These are phyloP conservation scores for Callocephalon fimbriatum DNA, from an alignment of 2,113 vertebrate species.

Conservation along the genomic window DNA sequence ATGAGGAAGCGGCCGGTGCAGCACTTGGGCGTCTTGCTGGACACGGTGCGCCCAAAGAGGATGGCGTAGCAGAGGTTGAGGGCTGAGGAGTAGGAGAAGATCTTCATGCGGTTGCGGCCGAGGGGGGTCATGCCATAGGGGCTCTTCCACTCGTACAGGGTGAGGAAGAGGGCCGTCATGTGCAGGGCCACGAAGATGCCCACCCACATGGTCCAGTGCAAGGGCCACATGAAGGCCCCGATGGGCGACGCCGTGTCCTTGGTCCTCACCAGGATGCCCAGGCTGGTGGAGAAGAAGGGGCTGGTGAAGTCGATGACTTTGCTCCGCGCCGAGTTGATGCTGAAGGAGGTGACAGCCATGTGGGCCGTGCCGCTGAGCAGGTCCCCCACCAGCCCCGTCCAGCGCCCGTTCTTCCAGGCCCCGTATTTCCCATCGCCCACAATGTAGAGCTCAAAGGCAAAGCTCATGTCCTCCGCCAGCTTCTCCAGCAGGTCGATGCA, in stretches of 20 bases:
- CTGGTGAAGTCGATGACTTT: constrained; percentile 96
- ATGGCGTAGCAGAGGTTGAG: constrained; percentile 98
- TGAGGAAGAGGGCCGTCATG: constrained; percentile 92
- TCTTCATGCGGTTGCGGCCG: constrained; percentile 87
- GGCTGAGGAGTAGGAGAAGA: constrained; percentile 97
- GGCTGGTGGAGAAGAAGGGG: constrained; percentile 97
- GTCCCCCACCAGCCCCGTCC: constrained; percentile 94
- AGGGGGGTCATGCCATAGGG: constrained; percentile 95
- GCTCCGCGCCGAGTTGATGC: constrained; percentile 93
- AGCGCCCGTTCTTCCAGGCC: constrained; percentile 85
- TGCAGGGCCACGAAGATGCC: constrained; percentile 94
- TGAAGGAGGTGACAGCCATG: constrained; percentile 97
- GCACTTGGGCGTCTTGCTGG: constrained; percentile 97
- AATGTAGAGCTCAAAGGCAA: constrained; percentile 93
- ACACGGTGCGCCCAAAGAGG: constrained; percentile 92
- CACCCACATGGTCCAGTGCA: constrained; percentile 99
- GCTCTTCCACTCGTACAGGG: constrained; percentile 96
- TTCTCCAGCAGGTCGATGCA: constrained; percentile 94
- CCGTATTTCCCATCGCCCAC: constrained; percentile 95
- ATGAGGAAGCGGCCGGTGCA: constrained; percentile 95
- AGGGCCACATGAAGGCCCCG: constrained; percentile 95
- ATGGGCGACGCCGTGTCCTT: constrained; percentile 91
- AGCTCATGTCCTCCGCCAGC: constrained; percentile 89
- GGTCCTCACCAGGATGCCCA: constrained; percentile 93
- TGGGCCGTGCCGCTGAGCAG: constrained; percentile 88